Base-by-base conservation (phyloP, 2,113 vertebrate genomes). In the Paramormyrops kingsleyae region DNA sequence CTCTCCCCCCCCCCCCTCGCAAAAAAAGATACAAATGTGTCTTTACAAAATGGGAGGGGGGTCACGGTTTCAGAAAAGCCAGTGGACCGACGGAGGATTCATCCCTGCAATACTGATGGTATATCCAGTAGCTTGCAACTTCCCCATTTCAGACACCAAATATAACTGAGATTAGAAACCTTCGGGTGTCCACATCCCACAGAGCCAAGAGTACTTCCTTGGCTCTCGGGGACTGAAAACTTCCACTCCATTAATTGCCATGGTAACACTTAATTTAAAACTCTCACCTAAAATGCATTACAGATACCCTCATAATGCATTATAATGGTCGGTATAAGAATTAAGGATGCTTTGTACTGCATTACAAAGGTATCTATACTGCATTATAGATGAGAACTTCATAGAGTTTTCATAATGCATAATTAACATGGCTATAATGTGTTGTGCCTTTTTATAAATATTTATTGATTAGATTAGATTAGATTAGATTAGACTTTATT, bases 21-120 rank as follows among this genome's bases (percentile, higher is more conserved):
- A 5, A 91, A 88, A 91, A 91, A 91, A 92, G 89, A 92, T 89
- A 27, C 83, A 86, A 50, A 86, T 86, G 6, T 50, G 90, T 89
- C 88, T 91, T 84, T 89, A 90, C 91, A 92, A 39, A 77, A 91
- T 85, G 90, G 21, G 90, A 94, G 44, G 90, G 83, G 46, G 4
- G 44, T 24, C 46, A 15, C 46, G 12, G 83, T 27, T 47, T 27
- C 21, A 47, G 77, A 49, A 59, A 47, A 50, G 89, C 74, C 52
- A 87, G 87, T 87, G 66, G 83, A 4, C 87, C 88, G 88, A 49
- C 4, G 31, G 31, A 2, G 15, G 50, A 8, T 31, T 50, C 83
- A 50, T 31, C 46, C 44, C 74, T 13, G 46, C 83, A 13, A 2
- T 47, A 15, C 74, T 80, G 74, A 80, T 13, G 27, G 27, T 70